A percentile compares a stretch with the other conserved stretches of the same genome.
Conservation (phyloP, 2,113 vertebrate genomes). For the Oreochromis aureus region DNA sequence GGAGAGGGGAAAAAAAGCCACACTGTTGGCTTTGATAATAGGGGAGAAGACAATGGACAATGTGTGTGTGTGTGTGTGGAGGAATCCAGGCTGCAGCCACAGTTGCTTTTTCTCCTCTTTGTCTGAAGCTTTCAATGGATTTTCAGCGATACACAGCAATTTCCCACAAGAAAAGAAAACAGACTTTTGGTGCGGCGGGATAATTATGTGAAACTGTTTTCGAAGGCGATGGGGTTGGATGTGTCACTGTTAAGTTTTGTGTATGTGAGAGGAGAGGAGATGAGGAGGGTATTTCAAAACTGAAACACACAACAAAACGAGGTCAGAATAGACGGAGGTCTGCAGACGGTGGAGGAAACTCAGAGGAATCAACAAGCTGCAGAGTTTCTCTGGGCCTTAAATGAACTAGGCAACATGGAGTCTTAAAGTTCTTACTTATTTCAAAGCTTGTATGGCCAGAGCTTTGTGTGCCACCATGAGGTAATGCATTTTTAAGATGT, state of each 20-base stretch:
- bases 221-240: neutral
- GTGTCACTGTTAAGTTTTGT: neutral
- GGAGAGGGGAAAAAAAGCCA: neutral
- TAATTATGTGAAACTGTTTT: slow-evolving; percentile 41
- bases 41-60: slow-evolving; percentile 32
- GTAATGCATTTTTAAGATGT: neutral
- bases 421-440: neutral
- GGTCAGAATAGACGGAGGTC: neutral
- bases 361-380: neutral
- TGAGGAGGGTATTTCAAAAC: neutral
- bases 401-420: neutral
- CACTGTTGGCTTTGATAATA: slow-evolving; percentile 35
- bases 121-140: slow-evolving; percentile 39
- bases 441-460: neutral
- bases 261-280: neutral
- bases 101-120: slow-evolving; percentile 30
- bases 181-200: slow-evolving; percentile 7
- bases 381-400: neutral
- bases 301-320: neutral
- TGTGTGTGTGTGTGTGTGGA: neutral
- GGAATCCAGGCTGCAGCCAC: slow-evolving; percentile 26
- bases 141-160: slow-evolving; percentile 34
- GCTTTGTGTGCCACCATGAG: neutral
- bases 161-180: slow-evolving; percentile 25
- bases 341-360: neutral